phyloP scores from a whole-genome alignment of 2,113 vertebrate genomes.

The Bombycilla garrulus region DNA sequence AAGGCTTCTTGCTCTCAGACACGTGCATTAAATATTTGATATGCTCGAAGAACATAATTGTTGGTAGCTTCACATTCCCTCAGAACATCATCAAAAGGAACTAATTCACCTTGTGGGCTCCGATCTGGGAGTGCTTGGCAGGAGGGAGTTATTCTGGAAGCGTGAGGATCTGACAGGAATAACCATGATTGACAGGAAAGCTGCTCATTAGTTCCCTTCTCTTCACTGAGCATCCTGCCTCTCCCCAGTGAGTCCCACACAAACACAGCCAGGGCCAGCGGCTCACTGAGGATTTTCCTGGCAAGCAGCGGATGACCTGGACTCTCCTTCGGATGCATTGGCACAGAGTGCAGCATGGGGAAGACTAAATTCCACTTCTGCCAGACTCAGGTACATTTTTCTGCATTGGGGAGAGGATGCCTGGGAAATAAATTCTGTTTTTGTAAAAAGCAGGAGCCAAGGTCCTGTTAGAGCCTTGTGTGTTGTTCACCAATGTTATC shows the following conservation, averaged over 20 bases:
- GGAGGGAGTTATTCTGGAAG: background rate
- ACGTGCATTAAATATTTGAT: background rate
- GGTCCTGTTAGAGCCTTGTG: background rate
- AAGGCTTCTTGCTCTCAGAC: background rate
- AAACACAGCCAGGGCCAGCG: background rate
- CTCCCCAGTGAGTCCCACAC: rapidly evolving
- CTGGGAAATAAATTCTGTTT: background rate
- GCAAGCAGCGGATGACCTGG: background rate
- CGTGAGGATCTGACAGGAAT: background rate
- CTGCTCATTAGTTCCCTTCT: background rate
- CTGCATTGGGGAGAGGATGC: background rate
- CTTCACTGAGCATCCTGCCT: background rate
- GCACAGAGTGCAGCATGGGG: rapidly evolving
- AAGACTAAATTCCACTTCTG: background rate
- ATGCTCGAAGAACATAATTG: background rate
- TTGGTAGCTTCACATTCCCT: background rate
- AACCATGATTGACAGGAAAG: background rate
- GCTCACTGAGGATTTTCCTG: background rate
- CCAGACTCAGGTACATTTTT: background rate
- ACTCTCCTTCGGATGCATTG: background rate
- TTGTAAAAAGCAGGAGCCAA: background rate
- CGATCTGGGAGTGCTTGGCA: background rate
- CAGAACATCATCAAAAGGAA: background rate
- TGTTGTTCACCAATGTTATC: background rate
- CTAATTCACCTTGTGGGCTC: background rate